Evolutionary conservation across 2,888 invertebrate genomes (phyloP).

Genomic region (Rhingia rostrata): DNA sequence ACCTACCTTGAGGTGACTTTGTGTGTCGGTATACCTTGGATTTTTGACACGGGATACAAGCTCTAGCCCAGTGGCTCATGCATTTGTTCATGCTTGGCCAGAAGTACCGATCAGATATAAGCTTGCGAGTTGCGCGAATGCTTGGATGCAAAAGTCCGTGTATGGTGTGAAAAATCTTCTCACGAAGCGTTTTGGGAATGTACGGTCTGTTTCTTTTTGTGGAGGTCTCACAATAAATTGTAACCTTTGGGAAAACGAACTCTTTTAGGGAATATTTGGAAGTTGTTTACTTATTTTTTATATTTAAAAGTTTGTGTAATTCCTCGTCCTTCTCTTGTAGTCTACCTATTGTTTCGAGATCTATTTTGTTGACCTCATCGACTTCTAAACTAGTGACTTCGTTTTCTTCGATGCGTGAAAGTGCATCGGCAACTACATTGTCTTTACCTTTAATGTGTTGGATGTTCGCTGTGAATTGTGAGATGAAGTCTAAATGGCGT

Average conservation of each 20-base stretch:
- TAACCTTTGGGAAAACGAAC: background rate
- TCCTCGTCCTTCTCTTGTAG: too few species aligned
- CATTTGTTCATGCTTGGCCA: conserved; percentile 6
- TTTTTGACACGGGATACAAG: background rate
- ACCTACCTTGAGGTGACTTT: conserved; percentile 20
- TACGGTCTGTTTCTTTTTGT: background rate
- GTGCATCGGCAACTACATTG: conserved; percentile 11
- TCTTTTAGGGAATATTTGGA: background rate
- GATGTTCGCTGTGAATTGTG: conserved; percentile 14
- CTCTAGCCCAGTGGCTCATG: background rate
- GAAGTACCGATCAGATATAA: conserved; percentile 7
- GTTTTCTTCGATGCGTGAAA: background rate
- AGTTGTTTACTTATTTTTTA: background rate
- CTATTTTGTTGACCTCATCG: too few species aligned
- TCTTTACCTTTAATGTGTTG: conserved; percentile 16
- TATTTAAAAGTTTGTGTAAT: too few species aligned
- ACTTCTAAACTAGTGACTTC: too few species aligned
- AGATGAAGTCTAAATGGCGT: conserved; percentile 22
- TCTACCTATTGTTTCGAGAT: too few species aligned
- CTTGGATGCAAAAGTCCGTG: conserved; percentile 32
- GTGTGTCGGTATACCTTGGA: background rate
- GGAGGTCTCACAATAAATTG: conserved; percentile 16
- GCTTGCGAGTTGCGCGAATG: conserved; percentile 13
- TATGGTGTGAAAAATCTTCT: background rate
- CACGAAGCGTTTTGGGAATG: background rate